A percentile compares a stretch with the other conserved stretches of the same genome.
Evolutionary conservation across 1,140 invertebrate genomes (phyloP).

Genomic region (Bacillus rossius): DNA sequence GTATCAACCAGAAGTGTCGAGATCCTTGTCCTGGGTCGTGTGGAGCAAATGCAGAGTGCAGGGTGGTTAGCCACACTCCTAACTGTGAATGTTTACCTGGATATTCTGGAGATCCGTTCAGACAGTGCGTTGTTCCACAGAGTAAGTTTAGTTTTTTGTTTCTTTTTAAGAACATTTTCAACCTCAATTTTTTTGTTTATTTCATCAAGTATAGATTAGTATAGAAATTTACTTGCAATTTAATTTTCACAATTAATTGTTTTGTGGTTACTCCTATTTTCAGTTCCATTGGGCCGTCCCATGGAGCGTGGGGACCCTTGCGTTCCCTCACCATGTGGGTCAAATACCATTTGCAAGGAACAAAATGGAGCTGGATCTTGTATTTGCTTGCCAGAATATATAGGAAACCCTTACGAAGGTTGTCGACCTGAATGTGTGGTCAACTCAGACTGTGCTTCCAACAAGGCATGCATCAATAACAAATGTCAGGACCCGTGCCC

Average conservation of each 20-base stretch:
- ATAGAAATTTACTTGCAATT: no score
- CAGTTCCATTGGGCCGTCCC: neutral
- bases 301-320: constrained; percentile 47
- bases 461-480: constrained; percentile 64
- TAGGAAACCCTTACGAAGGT: constrained; percentile 66
- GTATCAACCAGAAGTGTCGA: constrained; percentile 36
- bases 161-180: neutral
- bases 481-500: constrained; percentile 72
- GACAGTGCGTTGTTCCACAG: constrained; percentile 40
- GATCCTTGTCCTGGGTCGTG: constrained; percentile 42
- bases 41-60: constrained; percentile 34
- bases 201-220: no score
- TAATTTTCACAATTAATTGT: no score
- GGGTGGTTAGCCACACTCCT: constrained; percentile 53
- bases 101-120: constrained; percentile 52
- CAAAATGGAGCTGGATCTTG: constrained; percentile 58
- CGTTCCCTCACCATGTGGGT: constrained; percentile 62
- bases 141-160: constrained; percentile 18
- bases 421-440: constrained; percentile 68
- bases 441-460: constrained; percentile 64
- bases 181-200: no score
- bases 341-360: constrained; percentile 64
- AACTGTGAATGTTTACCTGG: constrained; percentile 40
- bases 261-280: no score
- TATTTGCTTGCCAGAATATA: constrained; percentile 58